Evolutionary conservation across 2,113 vertebrate species (phyloP), one percentile per base, ranked within the genome.

Genomic region (Manacus vitellinus): DNA sequence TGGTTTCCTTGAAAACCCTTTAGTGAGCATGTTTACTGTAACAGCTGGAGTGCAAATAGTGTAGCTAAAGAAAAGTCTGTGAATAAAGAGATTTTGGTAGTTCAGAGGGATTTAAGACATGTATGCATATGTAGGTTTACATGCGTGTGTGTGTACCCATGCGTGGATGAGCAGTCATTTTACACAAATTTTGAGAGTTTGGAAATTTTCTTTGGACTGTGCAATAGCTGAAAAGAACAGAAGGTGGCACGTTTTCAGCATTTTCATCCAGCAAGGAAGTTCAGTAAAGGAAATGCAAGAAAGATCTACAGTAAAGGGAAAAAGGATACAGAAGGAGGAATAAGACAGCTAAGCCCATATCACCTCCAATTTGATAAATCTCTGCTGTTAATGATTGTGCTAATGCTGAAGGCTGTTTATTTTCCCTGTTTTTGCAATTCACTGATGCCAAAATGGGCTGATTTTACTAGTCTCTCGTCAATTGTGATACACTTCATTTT

Each of bases 81-180:
- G 44, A 72, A 23, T 41, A 39, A 67, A 88, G 31, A 46, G 27
- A 31, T 72, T 58, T 35, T 31, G 25, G 7, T 20, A 28, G 27
- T 30, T 91, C 14, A 39, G 24, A 41, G 43, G 19, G 17, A 52
- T 67, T 91, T 72, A 33, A 52, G 43, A 67, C 14, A 5, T 2
- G 2, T 9, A 21, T 47, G 33, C 2, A 1, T 22, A 7, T 8
- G 5, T 4, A 81, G 23, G 43, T 30, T 74, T 63, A 19, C 13
- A 21, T 3, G 15, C 2, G 46, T 24, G 19, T 77, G n/a, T 10
- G 3, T 11, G 18, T 6, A 9, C 15, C 25, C 73, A 21, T 22
- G 37, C 0, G 10, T 1, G 19, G 12, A 18, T 3, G 2, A 4
- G 7, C 27, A 3, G 37, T 44, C 0, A 0, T 66, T 56, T 73